A percentile compares a stretch with the other conserved stretches of the same genome.
These are phyloP conservation scores for Hyperopisus bebe DNA, from an alignment of 2,113 vertebrate species.

Conservation along the genomic window DNA sequence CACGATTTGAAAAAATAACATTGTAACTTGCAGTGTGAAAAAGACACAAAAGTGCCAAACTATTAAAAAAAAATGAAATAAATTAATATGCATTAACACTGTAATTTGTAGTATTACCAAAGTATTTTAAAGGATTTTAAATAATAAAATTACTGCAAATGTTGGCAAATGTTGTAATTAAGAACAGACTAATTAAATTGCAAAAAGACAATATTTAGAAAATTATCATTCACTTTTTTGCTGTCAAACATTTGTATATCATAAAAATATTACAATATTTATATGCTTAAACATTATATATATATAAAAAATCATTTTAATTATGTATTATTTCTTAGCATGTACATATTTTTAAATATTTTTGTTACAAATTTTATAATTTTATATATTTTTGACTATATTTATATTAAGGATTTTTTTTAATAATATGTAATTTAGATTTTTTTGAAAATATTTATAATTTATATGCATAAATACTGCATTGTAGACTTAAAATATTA, in stretches of 20 bases:
- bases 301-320: neutral
- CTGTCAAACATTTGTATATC: neutral
- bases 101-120: neutral
- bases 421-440: neutral
- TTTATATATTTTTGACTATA: neutral
- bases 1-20: neutral
- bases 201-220: neutral
- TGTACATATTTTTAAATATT: neutral
- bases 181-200: neutral
- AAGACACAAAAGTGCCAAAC: neutral
- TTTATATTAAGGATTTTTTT: neutral
- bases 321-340: neutral
- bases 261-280: neutral
- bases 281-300: neutral
- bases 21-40: neutral
- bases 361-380: neutral
- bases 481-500: neutral
- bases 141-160: neutral
- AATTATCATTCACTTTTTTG: neutral
- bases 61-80: neutral
- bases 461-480: neutral
- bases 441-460: neutral
- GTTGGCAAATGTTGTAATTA: neutral
- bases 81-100: neutral
- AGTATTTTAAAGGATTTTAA: neutral